A percentile compares a stretch with the other conserved stretches of the same genome.
These are phyloP conservation scores for Xiphophorus hellerii DNA, from an alignment of 2,113 vertebrate species.

Conservation along the genomic window DNA sequence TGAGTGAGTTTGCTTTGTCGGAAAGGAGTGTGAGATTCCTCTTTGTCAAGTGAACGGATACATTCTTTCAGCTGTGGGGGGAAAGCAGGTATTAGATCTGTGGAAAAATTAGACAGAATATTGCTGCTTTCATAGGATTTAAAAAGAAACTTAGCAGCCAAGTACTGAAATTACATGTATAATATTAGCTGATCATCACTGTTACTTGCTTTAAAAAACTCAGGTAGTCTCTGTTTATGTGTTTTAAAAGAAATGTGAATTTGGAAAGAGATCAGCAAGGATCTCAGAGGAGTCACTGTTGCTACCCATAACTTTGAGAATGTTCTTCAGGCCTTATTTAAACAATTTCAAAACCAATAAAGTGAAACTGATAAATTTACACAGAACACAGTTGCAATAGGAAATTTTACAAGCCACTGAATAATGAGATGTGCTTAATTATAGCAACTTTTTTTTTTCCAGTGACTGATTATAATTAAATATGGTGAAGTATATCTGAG, in stretches of 20 bases:
- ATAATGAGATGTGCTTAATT: neutral
- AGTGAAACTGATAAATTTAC: neutral
- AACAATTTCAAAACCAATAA: neutral
- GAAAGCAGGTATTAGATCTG: slow-evolving; percentile 1
- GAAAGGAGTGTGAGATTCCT: slow-evolving; percentile 89
- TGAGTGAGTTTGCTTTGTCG: slow-evolving; percentile 94
- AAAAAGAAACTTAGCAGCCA: neutral
- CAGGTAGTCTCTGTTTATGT: neutral
- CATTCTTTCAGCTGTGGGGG: slow-evolving; percentile 89
- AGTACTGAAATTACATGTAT: neutral
- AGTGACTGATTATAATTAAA: neutral
- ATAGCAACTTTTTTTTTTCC: neutral
- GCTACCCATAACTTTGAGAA: no score
- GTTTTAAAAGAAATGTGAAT: neutral
- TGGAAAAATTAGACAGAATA: neutral
- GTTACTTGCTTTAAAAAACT: neutral
- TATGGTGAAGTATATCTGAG: neutral
- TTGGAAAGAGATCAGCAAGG: neutral
- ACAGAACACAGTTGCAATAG: neutral
- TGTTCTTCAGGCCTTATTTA: no score
- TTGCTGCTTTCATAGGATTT: neutral
- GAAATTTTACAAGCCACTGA: neutral
- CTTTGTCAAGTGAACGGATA: slow-evolving; percentile 90
- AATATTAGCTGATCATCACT: neutral
- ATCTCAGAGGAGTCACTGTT: neutral